Percentiles rank a stretch among this genome's conserved stretches.
These are phyloP conservation scores for Chymomyza costata DNA, from an alignment of 1,140 invertebrate genomes.

Conservation along the genomic window DNA sequence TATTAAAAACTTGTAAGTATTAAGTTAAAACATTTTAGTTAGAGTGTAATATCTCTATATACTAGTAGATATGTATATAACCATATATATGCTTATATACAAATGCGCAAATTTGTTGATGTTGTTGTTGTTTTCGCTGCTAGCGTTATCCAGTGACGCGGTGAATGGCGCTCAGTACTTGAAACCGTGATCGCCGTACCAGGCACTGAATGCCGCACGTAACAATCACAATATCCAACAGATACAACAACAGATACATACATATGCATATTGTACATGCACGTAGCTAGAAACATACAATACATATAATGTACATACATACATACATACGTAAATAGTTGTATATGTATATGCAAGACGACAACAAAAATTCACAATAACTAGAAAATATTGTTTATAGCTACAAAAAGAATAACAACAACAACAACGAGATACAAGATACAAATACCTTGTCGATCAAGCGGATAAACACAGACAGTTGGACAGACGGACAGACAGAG, in stretches of 20 bases:
- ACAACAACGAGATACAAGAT: constrained; percentile 25
- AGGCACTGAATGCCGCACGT: constrained; percentile 48
- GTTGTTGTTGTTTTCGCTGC: constrained; percentile 17
- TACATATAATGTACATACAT: constrained; percentile 20
- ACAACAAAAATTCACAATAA: constrained; percentile 35
- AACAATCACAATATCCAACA: too few species aligned
- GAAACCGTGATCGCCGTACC: constrained; percentile 64
- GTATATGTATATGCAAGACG: constrained; percentile 35
- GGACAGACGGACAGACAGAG: not conserved
- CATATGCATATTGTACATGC: too few species aligned
- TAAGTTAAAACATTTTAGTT: too few species aligned
- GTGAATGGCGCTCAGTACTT: constrained; percentile 43
- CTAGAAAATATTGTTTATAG: constrained; percentile 43
- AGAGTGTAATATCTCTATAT: too few species aligned
- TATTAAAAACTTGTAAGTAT: too few species aligned
- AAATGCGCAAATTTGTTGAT: too few species aligned
- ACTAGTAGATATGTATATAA: too few species aligned
- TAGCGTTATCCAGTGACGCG: too few species aligned
- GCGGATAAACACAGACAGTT: constrained; percentile 11
- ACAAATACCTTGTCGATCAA: constrained; percentile 40
- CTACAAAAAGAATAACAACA: constrained; percentile 7
- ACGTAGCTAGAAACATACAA: constrained; percentile 21
- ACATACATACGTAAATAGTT: constrained; percentile 28
- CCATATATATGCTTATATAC: too few species aligned
- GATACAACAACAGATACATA: too few species aligned